Conservation (phyloP, 2,888 invertebrate species). For the Yponomeuta evonymella region DNA sequence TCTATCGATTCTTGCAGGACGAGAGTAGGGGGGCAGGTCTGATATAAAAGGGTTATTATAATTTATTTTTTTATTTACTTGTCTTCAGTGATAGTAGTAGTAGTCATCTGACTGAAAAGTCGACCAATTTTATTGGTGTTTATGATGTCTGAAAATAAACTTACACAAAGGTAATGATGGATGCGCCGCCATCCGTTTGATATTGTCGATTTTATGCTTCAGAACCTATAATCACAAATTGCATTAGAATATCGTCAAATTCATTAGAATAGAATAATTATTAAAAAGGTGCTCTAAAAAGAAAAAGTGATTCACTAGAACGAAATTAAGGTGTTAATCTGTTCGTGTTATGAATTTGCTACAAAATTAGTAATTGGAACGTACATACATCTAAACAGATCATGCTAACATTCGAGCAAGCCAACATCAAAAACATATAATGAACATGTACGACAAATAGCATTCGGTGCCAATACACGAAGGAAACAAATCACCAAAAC, state of each 20-base stretch:
- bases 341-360: conserved; percentile 2
- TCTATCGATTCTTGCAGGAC: no score
- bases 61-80: no score
- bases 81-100: no score
- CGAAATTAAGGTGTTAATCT: not conserved
- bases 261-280: not conserved
- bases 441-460: conserved; percentile 5
- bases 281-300: conserved; percentile 13
- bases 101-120: no score
- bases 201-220: conserved; percentile 95
- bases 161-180: conserved; percentile 96
- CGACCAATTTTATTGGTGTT: no score
- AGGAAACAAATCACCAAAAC: conserved; percentile 11
- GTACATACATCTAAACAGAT: not conserved
- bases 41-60: no score
- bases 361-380: not conserved
- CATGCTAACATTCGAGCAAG: conserved; percentile 14
- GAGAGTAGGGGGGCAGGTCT: no score
- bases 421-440: conserved; percentile 7
- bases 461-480: not conserved
- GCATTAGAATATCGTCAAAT: not conserved
- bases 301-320: not conserved
- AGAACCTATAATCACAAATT: conserved; percentile 81
- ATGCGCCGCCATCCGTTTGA: conserved; percentile 96
- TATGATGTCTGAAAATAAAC: conserved; percentile 46